These are phyloP conservation scores for Phyllostomus hastatus DNA, from an alignment of 2,113 vertebrate genomes.

Conservation along the genomic window DNA sequence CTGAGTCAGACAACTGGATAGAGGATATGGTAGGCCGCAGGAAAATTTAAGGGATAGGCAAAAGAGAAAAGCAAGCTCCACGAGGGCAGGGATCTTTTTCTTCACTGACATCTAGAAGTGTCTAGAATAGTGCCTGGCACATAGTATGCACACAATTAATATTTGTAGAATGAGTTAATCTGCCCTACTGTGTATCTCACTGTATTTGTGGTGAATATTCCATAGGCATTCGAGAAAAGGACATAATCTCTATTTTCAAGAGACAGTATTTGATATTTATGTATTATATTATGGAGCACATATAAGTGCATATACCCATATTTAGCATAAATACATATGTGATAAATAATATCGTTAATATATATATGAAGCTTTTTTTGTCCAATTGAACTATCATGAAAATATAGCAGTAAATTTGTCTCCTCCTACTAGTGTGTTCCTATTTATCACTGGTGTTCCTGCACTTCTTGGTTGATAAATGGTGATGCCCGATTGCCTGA, in stretches of 20 bases:
- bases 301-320: not conserved
- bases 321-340: not conserved
- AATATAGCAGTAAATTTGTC: not conserved
- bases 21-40: not conserved
- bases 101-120: not conserved
- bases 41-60: not conserved
- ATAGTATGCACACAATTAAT: not conserved
- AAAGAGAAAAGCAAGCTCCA: not conserved
- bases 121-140: not conserved
- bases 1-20: not conserved
- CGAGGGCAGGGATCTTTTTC: not conserved
- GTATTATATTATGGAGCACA: not conserved
- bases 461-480: not conserved
- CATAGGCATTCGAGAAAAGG: not conserved
- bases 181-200: not conserved
- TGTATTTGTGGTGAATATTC: not conserved
- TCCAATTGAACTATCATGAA: not conserved
- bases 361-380: not conserved
- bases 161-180: not conserved
- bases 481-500: not conserved
- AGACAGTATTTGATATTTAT: not conserved
- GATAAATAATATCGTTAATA: not conserved
- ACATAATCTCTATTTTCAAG: not conserved
- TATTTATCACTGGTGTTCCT: not conserved
- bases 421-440: not conserved